phyloP scores from a whole-genome alignment of 1,140 invertebrate species.

The Melanaphis sacchari region DNA sequence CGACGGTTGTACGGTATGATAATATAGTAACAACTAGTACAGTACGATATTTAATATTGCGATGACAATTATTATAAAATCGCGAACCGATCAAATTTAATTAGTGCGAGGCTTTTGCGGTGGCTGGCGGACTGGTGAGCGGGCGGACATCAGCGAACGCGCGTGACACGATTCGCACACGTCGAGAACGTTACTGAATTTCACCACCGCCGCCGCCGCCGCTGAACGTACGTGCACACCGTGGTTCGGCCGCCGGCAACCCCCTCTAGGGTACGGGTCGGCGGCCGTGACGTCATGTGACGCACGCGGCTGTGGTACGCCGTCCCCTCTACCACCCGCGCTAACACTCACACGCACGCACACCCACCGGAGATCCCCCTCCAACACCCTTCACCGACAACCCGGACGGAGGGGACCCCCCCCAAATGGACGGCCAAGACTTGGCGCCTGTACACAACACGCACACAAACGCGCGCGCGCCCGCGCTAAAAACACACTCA shows the following conservation, averaged over 20 bases:
- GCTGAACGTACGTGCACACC: neutral
- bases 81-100: neutral
- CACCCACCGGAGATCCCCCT: neutral
- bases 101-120: neutral
- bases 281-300: constrained; percentile 33
- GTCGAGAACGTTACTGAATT: constrained; percentile 52
- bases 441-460: neutral
- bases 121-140: neutral
- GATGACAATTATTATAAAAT: neutral
- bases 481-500: neutral
- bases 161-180: constrained; percentile 39
- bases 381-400: neutral
- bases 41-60: neutral
- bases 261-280: constrained; percentile 53
- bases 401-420: too few relatives aligned
- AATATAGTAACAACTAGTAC: neutral
- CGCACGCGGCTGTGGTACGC: neutral
- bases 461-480: neutral
- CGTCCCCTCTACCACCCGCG: neutral
- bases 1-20: neutral
- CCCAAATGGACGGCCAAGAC: neutral
- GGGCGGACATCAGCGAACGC: neutral
- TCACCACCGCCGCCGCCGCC: constrained; percentile 10
- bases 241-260: constrained; percentile 5
- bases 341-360: neutral